These are phyloP conservation scores for Hylaeus volcanicus DNA, from an alignment of 1,140 invertebrate species.

Conservation along the genomic window DNA sequence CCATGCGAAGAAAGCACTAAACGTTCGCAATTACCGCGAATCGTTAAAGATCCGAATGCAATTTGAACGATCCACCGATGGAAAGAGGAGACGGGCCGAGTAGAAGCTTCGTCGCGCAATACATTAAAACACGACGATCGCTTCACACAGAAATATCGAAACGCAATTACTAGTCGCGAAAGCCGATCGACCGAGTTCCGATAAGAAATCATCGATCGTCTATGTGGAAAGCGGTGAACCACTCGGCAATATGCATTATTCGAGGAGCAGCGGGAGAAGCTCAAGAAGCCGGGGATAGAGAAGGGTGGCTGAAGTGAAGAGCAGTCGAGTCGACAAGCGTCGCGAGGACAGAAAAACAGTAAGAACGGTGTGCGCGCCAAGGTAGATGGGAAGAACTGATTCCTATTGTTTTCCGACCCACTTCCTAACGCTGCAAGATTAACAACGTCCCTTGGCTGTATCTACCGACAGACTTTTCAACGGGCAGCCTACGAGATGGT, in stretches of 20 bases:
- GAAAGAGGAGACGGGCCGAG: too few species aligned
- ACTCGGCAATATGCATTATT: conserved; percentile 25
- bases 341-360: conserved; percentile 44
- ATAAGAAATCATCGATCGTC: conserved; percentile 1
- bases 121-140: neutral
- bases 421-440: conserved; percentile 65
- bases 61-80: neutral
- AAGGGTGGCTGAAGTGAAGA: conserved; percentile 37
- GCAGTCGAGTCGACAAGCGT: conserved; percentile 27
- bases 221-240: neutral
- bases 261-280: conserved; percentile 1
- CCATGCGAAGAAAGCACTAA: neutral
- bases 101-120: neutral
- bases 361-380: conserved; percentile 22
- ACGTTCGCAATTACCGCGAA: neutral
- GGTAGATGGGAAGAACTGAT: conserved; percentile 55
- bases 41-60: too few species aligned
- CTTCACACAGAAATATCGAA: neutral
- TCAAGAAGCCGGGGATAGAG: conserved; percentile 38
- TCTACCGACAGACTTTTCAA: conserved; percentile 58
- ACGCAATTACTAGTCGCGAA: neutral
- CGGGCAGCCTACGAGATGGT: conserved; percentile 35
- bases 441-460: conserved; percentile 53
- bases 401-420: conserved; percentile 69
- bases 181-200: neutral